phyloP scores from a whole-genome alignment of 2,797 vertebrate genomes.

The Crenichthys baileyi region DNA sequence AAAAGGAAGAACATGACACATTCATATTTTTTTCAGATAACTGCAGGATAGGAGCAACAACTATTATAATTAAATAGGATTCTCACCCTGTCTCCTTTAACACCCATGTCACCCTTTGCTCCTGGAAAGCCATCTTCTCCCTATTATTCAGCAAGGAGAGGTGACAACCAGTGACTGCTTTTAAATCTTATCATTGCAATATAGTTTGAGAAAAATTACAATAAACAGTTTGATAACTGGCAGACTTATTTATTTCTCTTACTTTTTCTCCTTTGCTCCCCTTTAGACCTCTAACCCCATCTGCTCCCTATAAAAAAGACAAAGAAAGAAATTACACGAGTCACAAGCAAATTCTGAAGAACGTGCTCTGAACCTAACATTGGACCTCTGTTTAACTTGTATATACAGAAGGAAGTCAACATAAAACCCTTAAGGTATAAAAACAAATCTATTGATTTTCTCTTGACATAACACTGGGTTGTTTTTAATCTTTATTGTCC shows the following conservation, averaged over 20 bases:
- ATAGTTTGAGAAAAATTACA: constrained; percentile 12
- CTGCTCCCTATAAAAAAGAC: constrained; percentile 84
- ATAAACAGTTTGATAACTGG: constrained; percentile 22
- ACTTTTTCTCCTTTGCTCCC: constrained; percentile 95
- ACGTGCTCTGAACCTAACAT: neutral
- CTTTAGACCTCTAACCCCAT: constrained; percentile 90
- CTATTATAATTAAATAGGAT: neutral
- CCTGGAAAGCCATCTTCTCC: constrained; percentile 94
- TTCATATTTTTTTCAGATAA: neutral
- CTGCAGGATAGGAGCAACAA: neutral
- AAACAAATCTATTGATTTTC: constrained; percentile 45
- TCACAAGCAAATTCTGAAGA: constrained; percentile 6
- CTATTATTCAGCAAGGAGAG: constrained; percentile 65
- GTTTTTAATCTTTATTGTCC: constrained; percentile 47
- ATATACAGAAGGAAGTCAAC: neutral
- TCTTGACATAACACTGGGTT: constrained; percentile 44
- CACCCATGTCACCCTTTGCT: constrained; percentile 89
- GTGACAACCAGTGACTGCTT: constrained; percentile 29
- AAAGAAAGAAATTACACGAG: neutral
- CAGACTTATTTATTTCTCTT: constrained; percentile 45
- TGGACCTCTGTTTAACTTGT: neutral
- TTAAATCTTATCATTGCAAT: constrained; percentile 33
- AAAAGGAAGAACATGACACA: neutral
- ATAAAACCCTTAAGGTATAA: constrained; percentile 38
- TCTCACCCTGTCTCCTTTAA: constrained; percentile 89